These are phyloP conservation scores for Phortica okadai DNA, from an alignment of 2,888 invertebrate species.

Conservation along the genomic window DNA sequence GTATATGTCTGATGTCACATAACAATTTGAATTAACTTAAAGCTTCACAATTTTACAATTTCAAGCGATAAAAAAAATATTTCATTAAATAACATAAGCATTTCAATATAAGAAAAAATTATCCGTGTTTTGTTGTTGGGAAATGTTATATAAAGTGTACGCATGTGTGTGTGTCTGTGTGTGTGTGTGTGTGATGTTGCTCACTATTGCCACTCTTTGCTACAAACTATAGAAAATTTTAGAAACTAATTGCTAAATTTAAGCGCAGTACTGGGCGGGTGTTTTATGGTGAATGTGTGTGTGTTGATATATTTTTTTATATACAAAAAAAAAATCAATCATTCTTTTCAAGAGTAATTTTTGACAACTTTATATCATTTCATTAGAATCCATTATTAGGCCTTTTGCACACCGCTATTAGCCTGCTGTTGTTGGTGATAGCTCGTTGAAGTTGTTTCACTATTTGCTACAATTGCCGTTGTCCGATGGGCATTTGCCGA, in stretches of 20 bases:
- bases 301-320: slow-evolving; percentile 43
- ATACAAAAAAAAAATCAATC: slow-evolving; percentile 38
- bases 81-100: slow-evolving; percentile 45
- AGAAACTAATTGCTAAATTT: slow-evolving; percentile 37
- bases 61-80: slow-evolving; percentile 66
- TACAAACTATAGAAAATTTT: slow-evolving; percentile 63
- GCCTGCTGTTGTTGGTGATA: slow-evolving; percentile 52
- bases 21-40: background rate
- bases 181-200: slow-evolving; percentile 56
- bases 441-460: background rate
- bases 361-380: background rate
- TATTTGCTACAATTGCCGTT: slow-evolving; percentile 37
- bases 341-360: no score
- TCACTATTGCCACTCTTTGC: slow-evolving; percentile 66
- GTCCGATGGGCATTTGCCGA: slow-evolving; percentile 35
- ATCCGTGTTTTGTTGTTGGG: background rate
- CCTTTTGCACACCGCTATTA: slow-evolving; percentile 55
- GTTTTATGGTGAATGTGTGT: slow-evolving; percentile 31
- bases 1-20: slow-evolving; percentile 53
- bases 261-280: slow-evolving; percentile 28
- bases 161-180: slow-evolving; percentile 31
- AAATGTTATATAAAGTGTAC: slow-evolving; percentile 4
- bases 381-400: slow-evolving; percentile 43
- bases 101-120: background rate
- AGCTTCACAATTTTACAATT: slow-evolving; percentile 44